Percentiles rank a stretch among this genome's conserved stretches.
Conservation (phyloP, 92 coral and sea anemone species). For the Epizoanthus illoricatus region DNA sequence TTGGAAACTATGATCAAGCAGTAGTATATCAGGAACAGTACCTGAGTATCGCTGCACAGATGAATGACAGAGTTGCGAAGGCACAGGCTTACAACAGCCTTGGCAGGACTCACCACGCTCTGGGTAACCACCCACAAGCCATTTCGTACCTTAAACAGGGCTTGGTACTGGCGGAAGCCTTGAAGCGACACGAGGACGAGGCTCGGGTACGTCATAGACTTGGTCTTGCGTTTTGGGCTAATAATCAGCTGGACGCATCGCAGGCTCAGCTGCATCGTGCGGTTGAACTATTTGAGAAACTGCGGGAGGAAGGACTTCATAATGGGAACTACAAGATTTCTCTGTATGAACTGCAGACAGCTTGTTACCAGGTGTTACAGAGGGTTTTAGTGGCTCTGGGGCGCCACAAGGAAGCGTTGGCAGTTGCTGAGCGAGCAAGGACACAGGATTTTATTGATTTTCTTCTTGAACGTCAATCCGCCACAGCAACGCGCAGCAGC, state of each 20-base stretch:
- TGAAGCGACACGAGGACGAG: constrained; percentile 88
- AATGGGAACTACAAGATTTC: constrained; percentile 86
- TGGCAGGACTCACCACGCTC: constrained; percentile 84
- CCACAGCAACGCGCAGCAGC: constrained; percentile 44
- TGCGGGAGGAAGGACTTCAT: constrained; percentile 86
- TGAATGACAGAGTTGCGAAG: constrained; percentile 78
- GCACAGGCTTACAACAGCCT: constrained; percentile 86
- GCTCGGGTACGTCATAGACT: constrained; percentile 89
- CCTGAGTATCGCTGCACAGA: constrained; percentile 82
- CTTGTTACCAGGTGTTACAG: constrained; percentile 91
- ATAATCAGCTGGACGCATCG: constrained; percentile 75
- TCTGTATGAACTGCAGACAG: constrained; percentile 88
- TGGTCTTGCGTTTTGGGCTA: constrained; percentile 85
- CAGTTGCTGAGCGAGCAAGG: constrained; percentile 93
- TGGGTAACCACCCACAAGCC: constrained; percentile 84
- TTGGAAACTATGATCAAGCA: constrained; percentile 85
- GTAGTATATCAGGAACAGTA: constrained; percentile 87
- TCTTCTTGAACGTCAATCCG: constrained; percentile 79
- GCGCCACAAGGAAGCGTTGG: constrained; percentile 84
- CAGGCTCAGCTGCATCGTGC: constrained; percentile 84
- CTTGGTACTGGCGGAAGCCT: constrained; percentile 74
- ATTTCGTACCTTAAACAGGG: constrained; percentile 89
- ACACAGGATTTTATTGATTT: constrained; percentile 89
- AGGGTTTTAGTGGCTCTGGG: constrained; percentile 88
- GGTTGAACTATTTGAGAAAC: constrained; percentile 79